Base-by-base conservation (phyloP, 1,140 invertebrate species). In the Eciton burchellii region DNA sequence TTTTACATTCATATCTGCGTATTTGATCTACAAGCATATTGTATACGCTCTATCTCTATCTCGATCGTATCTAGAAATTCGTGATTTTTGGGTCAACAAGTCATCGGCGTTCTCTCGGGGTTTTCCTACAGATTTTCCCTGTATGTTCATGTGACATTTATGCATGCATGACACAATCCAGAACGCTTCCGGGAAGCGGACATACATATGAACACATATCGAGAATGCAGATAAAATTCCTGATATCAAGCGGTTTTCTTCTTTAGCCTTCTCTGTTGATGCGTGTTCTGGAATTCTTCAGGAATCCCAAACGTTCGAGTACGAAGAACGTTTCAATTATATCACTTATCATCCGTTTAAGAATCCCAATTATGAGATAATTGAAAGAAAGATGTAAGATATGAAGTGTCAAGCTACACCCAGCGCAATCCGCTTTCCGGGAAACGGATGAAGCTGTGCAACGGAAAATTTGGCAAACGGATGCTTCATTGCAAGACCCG, bases 1-100 rank as follows among this genome's bases (percentile, higher is more conserved):
- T 11, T 16, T 29, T 6, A 19, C n/a, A 21, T 49, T 63, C 47
- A 26, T 3, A 74, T 63, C 35, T 54, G 11, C 14, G 56, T 43
- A 0, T 21, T 24, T 14, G 19, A 3, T 41, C 29, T 71, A 54
- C 49, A 14, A 8, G 9, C 19, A 29, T 19, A 47, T 62, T 43
- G n/a, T 43, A 43, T 21, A 54, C 29, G 35, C 11, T 29, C 21
- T n/a, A 29, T 62, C 21, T 49, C 3, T 29, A 14, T 14, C 12
- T 12, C 3, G 41, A n/a, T n/a, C n/a, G n/a, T n/a, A 76, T 49
- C 59, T 76, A 21, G 24, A 63, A 76, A 21, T 54, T 19, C 14
- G 49, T 41, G 16, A 71, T 16, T 49, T 76, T 14, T 6, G 14
- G 24, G 56, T 26, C 16, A 19, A 43, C n/a, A 2, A 45, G 24